phyloP scores from a whole-genome alignment of 2,888 invertebrate genomes.

The Herminia tarsipennalis region DNA sequence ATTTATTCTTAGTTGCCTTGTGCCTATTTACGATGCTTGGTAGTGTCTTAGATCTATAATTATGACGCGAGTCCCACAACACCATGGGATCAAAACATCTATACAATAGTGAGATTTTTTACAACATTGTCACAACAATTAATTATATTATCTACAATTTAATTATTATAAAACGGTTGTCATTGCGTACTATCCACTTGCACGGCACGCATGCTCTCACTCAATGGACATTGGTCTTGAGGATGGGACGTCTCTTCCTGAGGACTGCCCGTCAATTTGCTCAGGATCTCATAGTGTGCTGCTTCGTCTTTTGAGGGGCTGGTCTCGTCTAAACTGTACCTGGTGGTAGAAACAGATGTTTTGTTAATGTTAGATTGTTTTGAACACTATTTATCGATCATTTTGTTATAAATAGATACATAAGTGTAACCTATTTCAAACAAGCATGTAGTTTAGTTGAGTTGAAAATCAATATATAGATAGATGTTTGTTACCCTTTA shows the following conservation, averaged over 20 bases:
- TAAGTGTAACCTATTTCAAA: no score
- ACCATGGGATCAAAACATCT: no score
- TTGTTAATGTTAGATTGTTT: background rate
- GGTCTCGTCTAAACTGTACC: conserved; percentile 87
- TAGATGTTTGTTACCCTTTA: no score
- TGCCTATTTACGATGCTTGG: no score
- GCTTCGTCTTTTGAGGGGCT: conserved; percentile 85
- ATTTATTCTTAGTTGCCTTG: no score
- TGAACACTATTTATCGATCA: background rate
- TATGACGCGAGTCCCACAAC: no score
- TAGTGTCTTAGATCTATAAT: no score
- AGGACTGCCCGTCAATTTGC: conserved; percentile 63
- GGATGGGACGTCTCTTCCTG: conserved; percentile 4
- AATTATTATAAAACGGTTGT: conserved; percentile 2
- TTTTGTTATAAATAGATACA: no score
- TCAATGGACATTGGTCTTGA: conserved; percentile 40
- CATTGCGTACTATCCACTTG: conserved; percentile 37
- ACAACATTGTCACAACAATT: no score
- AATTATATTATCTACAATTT: background rate
- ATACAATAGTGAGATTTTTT: no score
- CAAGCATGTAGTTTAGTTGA: no score
- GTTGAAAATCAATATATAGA: no score
- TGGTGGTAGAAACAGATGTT: conserved; percentile 48
- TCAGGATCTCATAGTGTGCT: conserved; percentile 86
- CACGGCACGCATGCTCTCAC: conserved; percentile 48